Percentiles rank a stretch among this genome's conserved stretches.
phyloP scores from a whole-genome alignment of 2,888 invertebrate species.

The Pherbina coryleti region DNA sequence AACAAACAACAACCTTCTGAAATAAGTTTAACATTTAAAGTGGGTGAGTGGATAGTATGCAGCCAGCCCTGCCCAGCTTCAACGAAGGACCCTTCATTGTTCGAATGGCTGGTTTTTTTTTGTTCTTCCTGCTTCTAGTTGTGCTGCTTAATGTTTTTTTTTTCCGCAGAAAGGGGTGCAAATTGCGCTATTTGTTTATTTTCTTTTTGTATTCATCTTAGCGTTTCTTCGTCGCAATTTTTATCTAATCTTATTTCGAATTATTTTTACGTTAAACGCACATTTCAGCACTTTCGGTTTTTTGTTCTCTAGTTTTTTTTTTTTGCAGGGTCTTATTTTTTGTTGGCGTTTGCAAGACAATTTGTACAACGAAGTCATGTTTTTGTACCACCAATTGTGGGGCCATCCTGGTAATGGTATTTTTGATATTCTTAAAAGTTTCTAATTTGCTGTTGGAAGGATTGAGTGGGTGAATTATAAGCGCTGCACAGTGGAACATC shows the following conservation, averaged over 20 bases:
- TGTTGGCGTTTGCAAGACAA: slow-evolving; percentile 14
- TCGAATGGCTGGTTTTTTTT: neutral
- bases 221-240: slow-evolving; percentile 51
- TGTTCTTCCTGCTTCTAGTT: neutral
- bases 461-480: neutral
- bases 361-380: slow-evolving; percentile 28
- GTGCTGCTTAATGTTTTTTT: neutral
- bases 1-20: slow-evolving; percentile 34
- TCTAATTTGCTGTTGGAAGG: neutral
- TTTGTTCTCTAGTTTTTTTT: neutral
- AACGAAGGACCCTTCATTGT: slow-evolving; percentile 26
- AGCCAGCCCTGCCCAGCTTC: slow-evolving; percentile 41
- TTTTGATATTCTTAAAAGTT: slow-evolving; percentile 15
- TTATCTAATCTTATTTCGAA: slow-evolving; percentile 63
- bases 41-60: slow-evolving; percentile 35
- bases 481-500: neutral
- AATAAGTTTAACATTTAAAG: slow-evolving; percentile 60
- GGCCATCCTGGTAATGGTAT: neutral
- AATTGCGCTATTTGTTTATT: slow-evolving; percentile 60
- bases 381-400: neutral
- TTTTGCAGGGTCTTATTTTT: slow-evolving; percentile 3
- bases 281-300: slow-evolving; percentile 56
- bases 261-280: slow-evolving; percentile 62
- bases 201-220: slow-evolving; percentile 52
- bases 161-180: slow-evolving; percentile 59